These are phyloP conservation scores for Menidia beryllina DNA, from an alignment of 2,113 vertebrate genomes.

Conservation along the genomic window DNA sequence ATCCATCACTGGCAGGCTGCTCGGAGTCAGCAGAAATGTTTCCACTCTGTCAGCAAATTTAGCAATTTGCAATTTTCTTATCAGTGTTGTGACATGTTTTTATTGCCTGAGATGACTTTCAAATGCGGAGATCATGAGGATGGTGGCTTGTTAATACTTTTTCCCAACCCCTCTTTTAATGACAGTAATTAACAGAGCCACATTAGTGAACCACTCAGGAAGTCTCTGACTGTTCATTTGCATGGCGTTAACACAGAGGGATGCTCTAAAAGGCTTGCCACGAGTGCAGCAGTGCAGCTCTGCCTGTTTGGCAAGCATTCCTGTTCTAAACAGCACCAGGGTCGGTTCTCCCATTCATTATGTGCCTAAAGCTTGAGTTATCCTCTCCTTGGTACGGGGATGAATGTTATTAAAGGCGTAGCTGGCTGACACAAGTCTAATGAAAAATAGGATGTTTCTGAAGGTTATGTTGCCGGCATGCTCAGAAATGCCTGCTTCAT, in stretches of 20 bases:
- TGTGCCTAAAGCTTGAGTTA: slow-evolving; percentile 85
- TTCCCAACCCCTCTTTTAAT: slow-evolving; percentile 87
- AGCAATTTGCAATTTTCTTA: slow-evolving; percentile 95
- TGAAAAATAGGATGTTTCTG: slow-evolving; percentile 88
- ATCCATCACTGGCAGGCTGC: slow-evolving; percentile 90
- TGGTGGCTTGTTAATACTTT: slow-evolving; percentile 88
- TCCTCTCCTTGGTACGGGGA: slow-evolving; percentile 83
- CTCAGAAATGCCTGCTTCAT: slow-evolving; percentile 83
- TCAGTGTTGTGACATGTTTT: slow-evolving; percentile 90
- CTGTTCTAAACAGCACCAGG: slow-evolving; percentile 71
- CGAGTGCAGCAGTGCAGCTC: slow-evolving; percentile 74
- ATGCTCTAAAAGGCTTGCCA: slow-evolving; percentile 84
- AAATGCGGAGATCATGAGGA: slow-evolving; percentile 96
- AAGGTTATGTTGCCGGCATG: slow-evolving; percentile 85
- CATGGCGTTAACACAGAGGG: slow-evolving; percentile 85
- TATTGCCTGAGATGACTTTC: slow-evolving; percentile 93
- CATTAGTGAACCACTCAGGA: slow-evolving; percentile 90
- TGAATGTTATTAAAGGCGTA: slow-evolving; percentile 86
- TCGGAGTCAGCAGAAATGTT: slow-evolving; percentile 87
- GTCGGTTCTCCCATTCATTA: slow-evolving; percentile 84
- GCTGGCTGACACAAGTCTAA: slow-evolving; percentile 85
- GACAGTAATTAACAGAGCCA: slow-evolving; percentile 95
- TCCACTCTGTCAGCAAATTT: slow-evolving; percentile 93
- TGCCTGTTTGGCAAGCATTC: slow-evolving; percentile 70
- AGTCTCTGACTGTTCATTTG: slow-evolving; percentile 90